phyloP scores from a whole-genome alignment of 2,113 vertebrate species.

The Axis porcinus region DNA sequence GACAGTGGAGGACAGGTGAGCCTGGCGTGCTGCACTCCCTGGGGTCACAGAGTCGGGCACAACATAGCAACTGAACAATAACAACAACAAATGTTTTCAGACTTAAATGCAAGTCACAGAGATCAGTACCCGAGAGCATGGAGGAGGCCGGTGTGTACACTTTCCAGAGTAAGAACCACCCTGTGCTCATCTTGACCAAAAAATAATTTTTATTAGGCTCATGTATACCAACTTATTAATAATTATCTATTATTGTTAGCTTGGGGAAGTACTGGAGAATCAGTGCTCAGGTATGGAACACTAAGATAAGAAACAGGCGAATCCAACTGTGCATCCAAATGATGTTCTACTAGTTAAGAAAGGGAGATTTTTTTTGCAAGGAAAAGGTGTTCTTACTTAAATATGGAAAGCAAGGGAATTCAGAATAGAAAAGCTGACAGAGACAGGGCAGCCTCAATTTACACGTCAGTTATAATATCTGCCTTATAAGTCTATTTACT shows the following conservation, averaged over 20 bases:
- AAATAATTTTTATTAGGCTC: not conserved
- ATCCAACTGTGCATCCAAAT: conserved; percentile 8
- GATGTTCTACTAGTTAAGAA: not conserved
- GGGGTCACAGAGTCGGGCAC: not conserved
- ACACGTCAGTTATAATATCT: conserved; percentile 70
- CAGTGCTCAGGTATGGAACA: not conserved
- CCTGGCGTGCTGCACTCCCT: not conserved
- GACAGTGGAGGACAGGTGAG: not conserved
- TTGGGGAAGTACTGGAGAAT: not conserved
- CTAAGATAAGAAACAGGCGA: not conserved
- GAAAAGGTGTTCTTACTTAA: conserved; percentile 27
- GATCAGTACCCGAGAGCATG: not conserved
- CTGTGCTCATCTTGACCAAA: not conserved
- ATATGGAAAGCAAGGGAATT: conserved; percentile 31
- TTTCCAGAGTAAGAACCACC: not conserved
- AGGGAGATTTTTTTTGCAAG: conserved; percentile 10
- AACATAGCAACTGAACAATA: not conserved
- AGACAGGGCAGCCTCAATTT: conserved; percentile 61
- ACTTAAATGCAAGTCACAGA: not conserved
- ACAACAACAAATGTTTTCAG: not conserved
- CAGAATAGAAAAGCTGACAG: conserved; percentile 50
- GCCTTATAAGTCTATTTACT: conserved; percentile 69
- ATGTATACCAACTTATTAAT: not conserved
- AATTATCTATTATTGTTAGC: not conserved
- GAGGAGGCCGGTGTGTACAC: not conserved